Percentiles rank a stretch among this genome's conserved stretches.
Conservation (phyloP, 2,888 invertebrate genomes). For the Incurvaria masculella region DNA sequence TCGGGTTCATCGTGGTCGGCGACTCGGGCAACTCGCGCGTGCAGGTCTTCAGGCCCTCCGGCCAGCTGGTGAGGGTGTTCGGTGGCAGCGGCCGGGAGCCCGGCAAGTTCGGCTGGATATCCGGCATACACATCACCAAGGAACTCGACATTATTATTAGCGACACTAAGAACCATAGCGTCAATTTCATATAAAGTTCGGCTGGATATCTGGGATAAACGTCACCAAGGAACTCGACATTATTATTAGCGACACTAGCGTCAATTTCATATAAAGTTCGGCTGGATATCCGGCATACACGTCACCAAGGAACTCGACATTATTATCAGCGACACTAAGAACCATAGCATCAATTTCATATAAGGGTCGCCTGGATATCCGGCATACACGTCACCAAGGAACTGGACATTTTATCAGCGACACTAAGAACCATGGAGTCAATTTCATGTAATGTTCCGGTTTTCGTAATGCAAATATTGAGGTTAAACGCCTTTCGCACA, state of each 20-base stretch:
- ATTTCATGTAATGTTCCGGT: conserved; percentile 44
- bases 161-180: conserved; percentile 55
- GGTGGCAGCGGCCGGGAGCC: conserved; percentile 50
- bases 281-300: conserved; percentile 68
- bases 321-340: conserved; percentile 60
- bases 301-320: conserved; percentile 60
- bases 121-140: conserved; percentile 60
- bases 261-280: conserved; percentile 53
- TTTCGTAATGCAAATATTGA: too few relatives aligned
- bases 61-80: conserved; percentile 64
- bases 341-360: conserved; percentile 45
- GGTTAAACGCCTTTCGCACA: too few relatives aligned
- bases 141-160: conserved; percentile 60
- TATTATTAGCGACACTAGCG: conserved; percentile 56
- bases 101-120: conserved; percentile 66
- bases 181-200: conserved; percentile 52
- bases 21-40: conserved; percentile 75
- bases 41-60: conserved; percentile 71
- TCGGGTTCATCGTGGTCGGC: conserved; percentile 73
- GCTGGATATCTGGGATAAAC: conserved; percentile 68
- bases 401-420: conserved; percentile 61
- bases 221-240: conserved; percentile 60
- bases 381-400: conserved; percentile 61
- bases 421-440: conserved; percentile 51
- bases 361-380: conserved; percentile 67